Evolutionary conservation across 2,113 vertebrate genomes (phyloP), one percentile per base, ranked within the genome.

Genomic region (Todiramphus chloris): DNA sequence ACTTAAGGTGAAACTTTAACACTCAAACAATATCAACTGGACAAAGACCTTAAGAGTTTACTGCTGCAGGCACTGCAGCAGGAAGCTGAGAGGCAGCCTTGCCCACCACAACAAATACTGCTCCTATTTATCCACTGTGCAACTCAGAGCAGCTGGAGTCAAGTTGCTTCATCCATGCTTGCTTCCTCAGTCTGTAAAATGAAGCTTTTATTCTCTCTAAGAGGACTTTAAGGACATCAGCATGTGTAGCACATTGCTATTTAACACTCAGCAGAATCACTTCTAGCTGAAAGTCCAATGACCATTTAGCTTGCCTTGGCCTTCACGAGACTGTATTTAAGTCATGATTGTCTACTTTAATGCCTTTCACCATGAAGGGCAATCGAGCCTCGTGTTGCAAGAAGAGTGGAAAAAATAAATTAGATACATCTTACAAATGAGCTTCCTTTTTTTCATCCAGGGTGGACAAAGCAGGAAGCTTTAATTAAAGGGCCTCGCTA

Each of bases 111-210:
- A 87, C 69, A 95, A 94, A 89, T 13, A 87, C 75, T 74, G 25
- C 63, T 86, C n/a, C 44, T 81, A n/a, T 86, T 92, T 85, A 95
- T 70, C 59, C 62, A 70, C 3, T 33, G 58, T 86, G 83, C 53
- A 83, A 84, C 89, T 87, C 23, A 18, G 46, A 95, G 85, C 92
- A 96, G 93, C 92, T 93, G 79, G 79, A 90, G 37, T 90, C 3
- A 3, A 92, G 93, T 53, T 90, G 80, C 80, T 93, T 96, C 86
- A 80, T 59, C 79, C 88, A 33, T 43, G 76, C 79, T 85, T 53
- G 18, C 70, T 83, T 93, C 83, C 79, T 86, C 64, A 41, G 72
- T 6, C 44, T 67, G 63, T 68, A 92, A 94, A 96, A 92, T 15
- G 39, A 80, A 88, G 90, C 92, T 83, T 80, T 82, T 69, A 68